Percentiles rank a stretch among this genome's conserved stretches.
phyloP scores from a whole-genome alignment of 2,113 vertebrate species.

The Aleadryas rufinucha region DNA sequence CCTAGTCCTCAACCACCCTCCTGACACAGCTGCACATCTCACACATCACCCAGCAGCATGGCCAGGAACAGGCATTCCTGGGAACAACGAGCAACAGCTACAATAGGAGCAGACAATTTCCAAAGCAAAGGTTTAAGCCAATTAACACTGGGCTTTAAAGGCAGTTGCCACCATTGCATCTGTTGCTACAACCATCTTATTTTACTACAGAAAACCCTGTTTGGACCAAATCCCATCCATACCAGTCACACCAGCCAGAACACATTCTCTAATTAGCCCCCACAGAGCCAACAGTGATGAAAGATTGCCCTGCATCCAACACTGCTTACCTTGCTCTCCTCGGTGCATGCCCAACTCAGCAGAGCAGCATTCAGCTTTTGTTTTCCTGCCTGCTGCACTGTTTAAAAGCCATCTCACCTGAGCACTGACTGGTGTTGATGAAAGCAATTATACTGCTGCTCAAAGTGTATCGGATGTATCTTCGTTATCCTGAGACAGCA shows the following conservation, averaged over 20 bases:
- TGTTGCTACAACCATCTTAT: not conserved
- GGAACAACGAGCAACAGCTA: not conserved
- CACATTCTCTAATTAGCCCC: not conserved
- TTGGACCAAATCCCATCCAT: not conserved
- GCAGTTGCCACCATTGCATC: not conserved
- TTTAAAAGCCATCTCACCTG: not conserved
- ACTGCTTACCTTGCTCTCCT: conserved; percentile 22
- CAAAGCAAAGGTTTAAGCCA: not conserved
- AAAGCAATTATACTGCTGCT: not conserved
- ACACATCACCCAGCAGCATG: not conserved
- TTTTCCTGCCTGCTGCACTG: not conserved
- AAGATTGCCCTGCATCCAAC: not conserved
- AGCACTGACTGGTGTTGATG: not conserved
- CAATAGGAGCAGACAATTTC: not conserved
- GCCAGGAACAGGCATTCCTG: not conserved
- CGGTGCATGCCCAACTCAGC: fast-evolving
- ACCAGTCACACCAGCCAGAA: not conserved
- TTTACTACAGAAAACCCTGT: not conserved
- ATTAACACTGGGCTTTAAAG: not conserved
- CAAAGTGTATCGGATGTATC: not conserved
- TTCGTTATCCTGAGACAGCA: not conserved
- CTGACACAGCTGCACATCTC: fast-evolving
- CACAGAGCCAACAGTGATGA: not conserved
- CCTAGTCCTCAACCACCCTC: not conserved
- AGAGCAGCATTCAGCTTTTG: not conserved